A percentile compares a stretch with the other conserved stretches of the same genome.
phyloP scores from a whole-genome alignment of 2,797 vertebrate genomes.

The Bradypodion pumilum region DNA sequence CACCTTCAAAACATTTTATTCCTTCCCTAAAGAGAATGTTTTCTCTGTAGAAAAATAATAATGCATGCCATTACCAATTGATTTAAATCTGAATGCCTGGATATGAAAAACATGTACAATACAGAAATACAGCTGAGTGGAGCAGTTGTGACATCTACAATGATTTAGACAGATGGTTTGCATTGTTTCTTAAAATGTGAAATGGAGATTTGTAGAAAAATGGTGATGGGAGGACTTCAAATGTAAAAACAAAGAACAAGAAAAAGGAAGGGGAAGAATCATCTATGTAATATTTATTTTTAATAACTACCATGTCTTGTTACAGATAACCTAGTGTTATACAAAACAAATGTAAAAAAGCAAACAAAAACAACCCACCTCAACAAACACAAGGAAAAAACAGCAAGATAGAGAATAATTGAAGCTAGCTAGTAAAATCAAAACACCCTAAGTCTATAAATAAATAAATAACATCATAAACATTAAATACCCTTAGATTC shows the following conservation, averaged over 20 bases:
- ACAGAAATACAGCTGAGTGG: background rate
- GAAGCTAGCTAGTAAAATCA: background rate
- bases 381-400: background rate
- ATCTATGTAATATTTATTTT: background rate
- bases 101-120: background rate
- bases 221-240: background rate
- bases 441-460: background rate
- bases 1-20: background rate
- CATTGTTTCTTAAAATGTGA: background rate
- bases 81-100: background rate
- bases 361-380: too few relatives aligned
- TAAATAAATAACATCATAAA: background rate
- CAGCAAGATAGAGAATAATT: background rate
- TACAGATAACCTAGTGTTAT: background rate
- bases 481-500: background rate
- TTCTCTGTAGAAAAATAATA: background rate
- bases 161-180: background rate
- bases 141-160: background rate
- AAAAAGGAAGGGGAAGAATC: too few relatives aligned
- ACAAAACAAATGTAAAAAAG: background rate
- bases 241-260: background rate
- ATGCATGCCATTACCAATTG: background rate
- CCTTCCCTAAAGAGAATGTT: background rate
- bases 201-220: background rate
- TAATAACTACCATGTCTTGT: background rate